A percentile compares a stretch with the other conserved stretches of the same genome.
These are phyloP conservation scores for Epinephelus coioides DNA, from an alignment of 2,797 vertebrate genomes.

Conservation along the genomic window DNA sequence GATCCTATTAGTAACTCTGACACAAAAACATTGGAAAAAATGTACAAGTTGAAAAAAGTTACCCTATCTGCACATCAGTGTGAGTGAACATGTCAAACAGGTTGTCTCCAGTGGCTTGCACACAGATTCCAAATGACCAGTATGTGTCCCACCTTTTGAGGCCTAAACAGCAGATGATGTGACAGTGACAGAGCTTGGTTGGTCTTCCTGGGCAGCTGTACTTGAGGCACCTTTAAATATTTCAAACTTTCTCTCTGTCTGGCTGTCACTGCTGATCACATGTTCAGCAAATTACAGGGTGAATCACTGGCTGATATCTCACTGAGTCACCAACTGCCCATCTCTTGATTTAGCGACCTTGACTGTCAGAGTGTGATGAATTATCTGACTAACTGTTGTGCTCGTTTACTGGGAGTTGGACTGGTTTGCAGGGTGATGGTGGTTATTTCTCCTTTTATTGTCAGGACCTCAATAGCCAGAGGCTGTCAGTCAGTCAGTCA, in stretches of 20 bases:
- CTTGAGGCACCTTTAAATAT: neutral
- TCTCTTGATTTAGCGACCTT: neutral
- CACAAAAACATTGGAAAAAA: too few species aligned
- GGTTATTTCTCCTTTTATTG: neutral
- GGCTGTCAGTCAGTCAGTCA: constrained; percentile 19
- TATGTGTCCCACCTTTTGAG: too few species aligned
- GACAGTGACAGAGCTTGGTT: neutral
- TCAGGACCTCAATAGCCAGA: constrained; percentile 18
- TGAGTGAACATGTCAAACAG: neutral
- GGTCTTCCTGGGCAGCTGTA: neutral
- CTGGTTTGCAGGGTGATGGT: neutral
- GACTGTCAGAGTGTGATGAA: neutral
- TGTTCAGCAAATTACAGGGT: neutral
- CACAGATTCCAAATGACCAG: too few species aligned
- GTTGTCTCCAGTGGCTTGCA: neutral
- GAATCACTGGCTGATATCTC: neutral
- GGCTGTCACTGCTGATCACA: neutral
- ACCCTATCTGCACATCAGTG: too few species aligned
- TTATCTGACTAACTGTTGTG: neutral
- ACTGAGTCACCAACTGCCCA: neutral
- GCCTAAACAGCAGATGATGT: neutral
- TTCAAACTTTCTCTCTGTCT: neutral
- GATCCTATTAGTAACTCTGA: too few species aligned
- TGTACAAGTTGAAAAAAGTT: too few species aligned
- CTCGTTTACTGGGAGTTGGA: neutral